Conservation (phyloP, 2,113 vertebrate species). For the Petrocephalus zakoni region DNA sequence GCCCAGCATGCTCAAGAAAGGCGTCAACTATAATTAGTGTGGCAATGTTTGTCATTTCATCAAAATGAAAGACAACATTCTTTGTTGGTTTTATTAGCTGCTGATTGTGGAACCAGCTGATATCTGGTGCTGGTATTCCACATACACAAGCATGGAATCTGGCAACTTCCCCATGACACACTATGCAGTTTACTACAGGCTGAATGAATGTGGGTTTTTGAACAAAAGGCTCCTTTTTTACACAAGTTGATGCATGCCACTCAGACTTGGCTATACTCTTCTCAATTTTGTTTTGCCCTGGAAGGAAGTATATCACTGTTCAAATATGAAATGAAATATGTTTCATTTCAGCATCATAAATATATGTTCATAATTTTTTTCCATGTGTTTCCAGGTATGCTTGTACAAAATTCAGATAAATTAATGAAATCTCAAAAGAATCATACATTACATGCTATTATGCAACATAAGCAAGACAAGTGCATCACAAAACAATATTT, state of each 20-base stretch:
- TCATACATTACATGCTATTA: conserved; percentile 1
- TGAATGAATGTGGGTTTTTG: conserved; percentile 83
- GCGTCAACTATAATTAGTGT: conserved; percentile 87
- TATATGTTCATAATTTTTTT: background rate
- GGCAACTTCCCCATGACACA: conserved; percentile 75
- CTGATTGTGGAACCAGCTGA: conserved; percentile 78
- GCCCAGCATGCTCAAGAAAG: conserved; percentile 81
- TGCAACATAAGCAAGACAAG: background rate
- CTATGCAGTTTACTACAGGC: conserved; percentile 75
- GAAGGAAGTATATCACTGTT: conserved; percentile 81
- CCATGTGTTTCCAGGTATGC: background rate
- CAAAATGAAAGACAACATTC: conserved; percentile 81
- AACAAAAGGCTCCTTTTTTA: conserved; percentile 73
- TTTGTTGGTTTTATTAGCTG: conserved; percentile 71
- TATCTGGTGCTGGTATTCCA: conserved; percentile 73
- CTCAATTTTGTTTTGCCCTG: conserved; percentile 73
- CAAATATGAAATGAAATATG: conserved; percentile 51
- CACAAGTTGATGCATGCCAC: conserved; percentile 62
- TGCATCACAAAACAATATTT: background rate
- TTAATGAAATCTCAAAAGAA: background rate
- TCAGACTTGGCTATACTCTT: conserved; percentile 63
- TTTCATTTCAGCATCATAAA: background rate
- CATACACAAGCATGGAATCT: conserved; percentile 80
- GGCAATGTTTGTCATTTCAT: conserved; percentile 78
- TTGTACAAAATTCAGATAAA: background rate